Percentiles rank a stretch among this genome's conserved stretches.
Conservation (phyloP, 2,888 invertebrate genomes). For the Reticulitermes lucifugus region DNA sequence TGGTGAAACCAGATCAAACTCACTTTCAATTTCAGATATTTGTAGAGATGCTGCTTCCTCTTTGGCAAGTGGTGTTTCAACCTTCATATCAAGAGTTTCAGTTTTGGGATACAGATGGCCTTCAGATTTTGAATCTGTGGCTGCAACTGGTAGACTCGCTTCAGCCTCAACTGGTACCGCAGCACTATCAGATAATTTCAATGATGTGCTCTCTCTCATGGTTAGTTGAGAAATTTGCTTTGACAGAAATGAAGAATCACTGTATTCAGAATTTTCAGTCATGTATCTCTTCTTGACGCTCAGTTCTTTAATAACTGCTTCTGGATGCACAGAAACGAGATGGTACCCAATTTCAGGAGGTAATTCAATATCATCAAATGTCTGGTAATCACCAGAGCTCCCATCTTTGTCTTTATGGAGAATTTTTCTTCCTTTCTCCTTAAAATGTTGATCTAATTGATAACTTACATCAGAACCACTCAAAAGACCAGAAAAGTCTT, state of each 20-base stretch:
- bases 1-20: too few relatives aligned
- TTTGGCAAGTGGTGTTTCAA: too few relatives aligned
- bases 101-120: too few relatives aligned
- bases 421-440: conserved; percentile 26
- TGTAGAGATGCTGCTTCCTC: too few relatives aligned
- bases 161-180: too few relatives aligned
- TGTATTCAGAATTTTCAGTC: background rate
- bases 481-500: background rate
- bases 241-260: background rate
- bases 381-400: conserved; percentile 50
- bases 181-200: background rate
- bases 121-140: too few relatives aligned
- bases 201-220: background rate
- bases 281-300: too few relatives aligned
- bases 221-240: background rate
- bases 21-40: too few relatives aligned
- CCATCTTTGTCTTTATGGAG: conserved; percentile 26
- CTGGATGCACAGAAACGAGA: background rate
- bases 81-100: too few relatives aligned
- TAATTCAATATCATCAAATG: conserved; percentile 49
- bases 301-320: background rate
- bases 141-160: too few relatives aligned
- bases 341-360: conserved; percentile 42
- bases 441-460: conserved; percentile 2
- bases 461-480: background rate